A percentile compares a stretch with the other conserved stretches of the same genome.
These are phyloP conservation scores for Rhipidura dahli DNA, from an alignment of 2,113 vertebrate species.

Conservation along the genomic window DNA sequence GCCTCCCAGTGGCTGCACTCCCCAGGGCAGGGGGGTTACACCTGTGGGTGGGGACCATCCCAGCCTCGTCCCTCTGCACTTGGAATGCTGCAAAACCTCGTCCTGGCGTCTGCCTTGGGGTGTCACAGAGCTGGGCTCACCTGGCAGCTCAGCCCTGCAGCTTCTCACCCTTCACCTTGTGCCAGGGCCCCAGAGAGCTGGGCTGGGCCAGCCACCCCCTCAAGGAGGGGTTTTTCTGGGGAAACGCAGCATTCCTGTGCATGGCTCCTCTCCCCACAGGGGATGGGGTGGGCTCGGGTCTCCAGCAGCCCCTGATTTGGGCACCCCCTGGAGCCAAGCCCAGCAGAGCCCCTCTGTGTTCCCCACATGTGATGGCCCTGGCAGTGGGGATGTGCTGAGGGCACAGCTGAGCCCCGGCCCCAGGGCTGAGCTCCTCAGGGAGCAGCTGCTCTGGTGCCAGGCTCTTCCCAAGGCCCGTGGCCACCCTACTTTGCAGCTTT, in stretches of 20 bases:
- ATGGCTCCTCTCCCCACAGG: accelerated
- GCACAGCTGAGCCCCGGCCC: accelerated
- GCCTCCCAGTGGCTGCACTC: accelerated
- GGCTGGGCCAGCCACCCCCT: accelerated
- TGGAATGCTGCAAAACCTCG: background rate
- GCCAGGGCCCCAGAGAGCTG: no score
- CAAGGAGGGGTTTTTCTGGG: accelerated
- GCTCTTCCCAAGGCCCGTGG: accelerated
- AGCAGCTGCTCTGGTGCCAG: background rate
- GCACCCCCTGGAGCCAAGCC: accelerated
- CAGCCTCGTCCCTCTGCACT: background rate
- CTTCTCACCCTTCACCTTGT: background rate
- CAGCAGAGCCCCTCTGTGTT: background rate
- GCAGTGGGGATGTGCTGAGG: background rate
- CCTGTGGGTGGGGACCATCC: accelerated
- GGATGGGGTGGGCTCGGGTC: background rate
- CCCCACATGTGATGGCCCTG: accelerated
- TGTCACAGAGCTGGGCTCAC: background rate
- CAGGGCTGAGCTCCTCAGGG: background rate
- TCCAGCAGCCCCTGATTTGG: background rate
- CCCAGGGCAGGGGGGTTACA: accelerated
- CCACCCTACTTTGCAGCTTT: background rate
- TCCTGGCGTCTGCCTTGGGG: accelerated
- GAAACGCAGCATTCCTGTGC: background rate
- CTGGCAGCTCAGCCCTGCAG: accelerated